phyloP scores from a whole-genome alignment of 2,113 vertebrate genomes.

The Puffinus mauretanicus region DNA sequence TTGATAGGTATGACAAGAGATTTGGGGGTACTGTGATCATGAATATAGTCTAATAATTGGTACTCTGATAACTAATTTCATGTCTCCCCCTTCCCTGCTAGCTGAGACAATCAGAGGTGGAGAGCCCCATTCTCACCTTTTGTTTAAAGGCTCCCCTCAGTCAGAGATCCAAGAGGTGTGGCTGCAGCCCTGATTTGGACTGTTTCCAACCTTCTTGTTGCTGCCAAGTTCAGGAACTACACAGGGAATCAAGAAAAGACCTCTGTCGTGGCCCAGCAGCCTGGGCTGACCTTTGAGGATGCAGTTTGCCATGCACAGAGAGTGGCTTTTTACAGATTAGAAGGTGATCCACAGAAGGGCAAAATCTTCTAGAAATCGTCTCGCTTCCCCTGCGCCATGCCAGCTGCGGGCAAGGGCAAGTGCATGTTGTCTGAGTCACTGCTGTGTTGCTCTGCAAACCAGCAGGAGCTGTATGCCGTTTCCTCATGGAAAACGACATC shows the following conservation, averaged over 20 bases:
- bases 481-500: background rate
- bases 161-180: background rate
- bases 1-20: background rate
- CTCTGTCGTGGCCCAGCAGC: rapidly evolving
- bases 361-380: background rate
- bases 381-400: rapidly evolving
- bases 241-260: background rate
- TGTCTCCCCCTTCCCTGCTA: rapidly evolving
- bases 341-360: too few species aligned
- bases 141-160: background rate
- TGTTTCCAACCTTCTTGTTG: background rate
- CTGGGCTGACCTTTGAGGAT: background rate
- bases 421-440: background rate
- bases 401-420: background rate
- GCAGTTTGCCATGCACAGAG: background rate
- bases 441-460: background rate
- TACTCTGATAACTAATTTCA: background rate
- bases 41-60: background rate
- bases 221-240: background rate
- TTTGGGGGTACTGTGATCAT: background rate
- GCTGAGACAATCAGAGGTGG: background rate
- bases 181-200: background rate
- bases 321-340: background rate
- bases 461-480: background rate
- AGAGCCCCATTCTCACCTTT: background rate